Conservation (phyloP, 35 echinoderm and acorn worm species). For the Diadema setosum region DNA sequence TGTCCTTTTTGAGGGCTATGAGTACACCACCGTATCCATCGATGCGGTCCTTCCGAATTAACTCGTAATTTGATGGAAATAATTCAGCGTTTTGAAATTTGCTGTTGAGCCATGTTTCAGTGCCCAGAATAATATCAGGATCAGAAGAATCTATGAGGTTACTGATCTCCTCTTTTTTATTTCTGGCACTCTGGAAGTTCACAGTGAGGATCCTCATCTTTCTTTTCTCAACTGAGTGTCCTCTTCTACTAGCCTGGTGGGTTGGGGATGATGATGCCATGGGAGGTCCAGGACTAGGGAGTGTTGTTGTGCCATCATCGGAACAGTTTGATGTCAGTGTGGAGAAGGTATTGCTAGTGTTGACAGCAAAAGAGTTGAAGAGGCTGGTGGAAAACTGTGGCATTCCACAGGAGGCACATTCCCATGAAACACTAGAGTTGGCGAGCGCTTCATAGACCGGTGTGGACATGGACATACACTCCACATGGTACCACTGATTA, state of each 20-base stretch:
- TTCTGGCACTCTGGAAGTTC: slow-evolving; percentile 16
- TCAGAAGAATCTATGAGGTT: neutral
- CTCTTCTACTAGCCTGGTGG: neutral
- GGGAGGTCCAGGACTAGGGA: neutral
- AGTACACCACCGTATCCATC: neutral
- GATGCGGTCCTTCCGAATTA: neutral
- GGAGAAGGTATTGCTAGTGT: neutral
- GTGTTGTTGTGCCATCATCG: neutral
- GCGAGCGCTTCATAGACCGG: neutral
- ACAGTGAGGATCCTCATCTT: neutral
- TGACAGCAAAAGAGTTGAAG: neutral
- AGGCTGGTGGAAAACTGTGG: neutral
- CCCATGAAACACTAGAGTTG: neutral
- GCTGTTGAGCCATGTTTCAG: slow-evolving; percentile 19
- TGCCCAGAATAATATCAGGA: slow-evolving; percentile 20
- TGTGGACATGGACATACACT: slow-evolving; percentile 20
- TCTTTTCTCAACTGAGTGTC: neutral
- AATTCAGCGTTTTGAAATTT: neutral
- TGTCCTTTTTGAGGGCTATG: neutral
- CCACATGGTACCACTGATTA: slow-evolving; percentile 16
- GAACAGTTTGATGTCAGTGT: neutral
- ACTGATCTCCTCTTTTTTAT: neutral
- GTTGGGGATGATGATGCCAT: neutral
- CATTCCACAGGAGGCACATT: neutral
- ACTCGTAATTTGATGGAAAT: neutral